phyloP scores from a whole-genome alignment of 2,113 vertebrate genomes.

The Eptesicus fuscus region DNA sequence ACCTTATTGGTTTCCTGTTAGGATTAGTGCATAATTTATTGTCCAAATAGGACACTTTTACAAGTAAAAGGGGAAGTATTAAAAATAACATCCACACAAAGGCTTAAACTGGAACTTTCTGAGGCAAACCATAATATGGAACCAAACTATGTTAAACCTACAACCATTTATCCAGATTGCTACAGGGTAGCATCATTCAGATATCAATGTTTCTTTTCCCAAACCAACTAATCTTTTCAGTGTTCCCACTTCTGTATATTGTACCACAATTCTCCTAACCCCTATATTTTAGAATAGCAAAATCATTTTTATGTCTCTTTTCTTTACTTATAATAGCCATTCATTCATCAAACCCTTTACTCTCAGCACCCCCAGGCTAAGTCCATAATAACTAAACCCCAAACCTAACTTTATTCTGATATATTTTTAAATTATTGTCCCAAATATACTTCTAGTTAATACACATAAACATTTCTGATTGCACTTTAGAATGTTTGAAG shows the following conservation, averaged over 20 bases:
- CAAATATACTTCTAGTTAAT: not conserved
- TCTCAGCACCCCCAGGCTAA: not conserved
- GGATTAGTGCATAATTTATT: not conserved
- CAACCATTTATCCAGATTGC: rapidly evolving
- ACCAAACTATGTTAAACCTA: not conserved
- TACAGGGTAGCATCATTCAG: too few species aligned
- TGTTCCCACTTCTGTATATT: not conserved
- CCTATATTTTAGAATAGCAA: not conserved
- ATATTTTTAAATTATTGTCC: not conserved
- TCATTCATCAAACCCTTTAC: not conserved
- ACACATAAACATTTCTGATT: not conserved
- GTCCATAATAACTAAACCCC: not conserved
- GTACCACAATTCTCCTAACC: not conserved
- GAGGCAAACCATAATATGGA: not conserved
- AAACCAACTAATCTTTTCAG: not conserved
- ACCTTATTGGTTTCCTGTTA: not conserved
- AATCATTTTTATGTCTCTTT: not conserved
- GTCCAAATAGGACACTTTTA: not conserved
- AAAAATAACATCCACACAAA: not conserved
- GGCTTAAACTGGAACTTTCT: not conserved
- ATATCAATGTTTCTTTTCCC: not conserved
- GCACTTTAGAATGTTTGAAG: not conserved
- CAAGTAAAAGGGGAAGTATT: not conserved
- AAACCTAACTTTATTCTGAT: not conserved
- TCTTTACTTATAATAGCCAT: not conserved